Evolutionary conservation across 2,888 invertebrate genomes (phyloP).

Genomic region (Liodrosophila aerea): DNA sequence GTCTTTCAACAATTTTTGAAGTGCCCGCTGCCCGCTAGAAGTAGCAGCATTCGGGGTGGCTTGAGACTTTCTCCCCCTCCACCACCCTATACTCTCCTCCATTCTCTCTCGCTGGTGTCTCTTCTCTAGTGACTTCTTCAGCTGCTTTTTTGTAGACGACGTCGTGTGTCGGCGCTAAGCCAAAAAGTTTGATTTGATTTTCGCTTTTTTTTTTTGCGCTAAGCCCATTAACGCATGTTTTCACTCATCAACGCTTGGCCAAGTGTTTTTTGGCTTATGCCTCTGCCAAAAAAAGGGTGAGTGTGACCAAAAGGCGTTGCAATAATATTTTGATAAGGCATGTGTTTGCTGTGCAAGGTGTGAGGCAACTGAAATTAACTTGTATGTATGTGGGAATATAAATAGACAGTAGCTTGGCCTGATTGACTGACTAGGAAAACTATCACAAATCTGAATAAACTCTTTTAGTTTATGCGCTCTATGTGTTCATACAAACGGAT

Average conservation of each 20-base stretch:
- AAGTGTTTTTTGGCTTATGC: conserved; percentile 54
- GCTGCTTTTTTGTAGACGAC: conserved; percentile 22
- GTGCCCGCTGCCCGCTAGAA: conserved; percentile 48
- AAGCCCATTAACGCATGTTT: conserved; percentile 74
- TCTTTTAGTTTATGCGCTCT: too few species aligned
- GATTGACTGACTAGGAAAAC: too few species aligned
- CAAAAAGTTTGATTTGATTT: conserved; percentile 75
- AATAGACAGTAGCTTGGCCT: too few species aligned
- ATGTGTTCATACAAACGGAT: too few species aligned
- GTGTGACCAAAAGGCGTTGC: conserved; percentile 3
- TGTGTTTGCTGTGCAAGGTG: conserved; percentile 15
- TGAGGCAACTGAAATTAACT: background rate
- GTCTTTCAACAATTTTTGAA: conserved; percentile 64
- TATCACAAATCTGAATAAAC: too few species aligned
- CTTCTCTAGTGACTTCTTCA: conserved; percentile 46
- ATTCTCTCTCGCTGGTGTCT: conserved; percentile 23
- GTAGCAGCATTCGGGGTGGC: conserved; percentile 37
- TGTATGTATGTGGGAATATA: too few species aligned
- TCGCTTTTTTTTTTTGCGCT: conserved; percentile 35
- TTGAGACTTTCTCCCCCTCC: conserved; percentile 8
- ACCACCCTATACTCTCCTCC: background rate
- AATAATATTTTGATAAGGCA: conserved; percentile 25
- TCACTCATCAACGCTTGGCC: conserved; percentile 72
- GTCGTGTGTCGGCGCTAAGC: conserved; percentile 62
- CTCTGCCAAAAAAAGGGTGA: background rate